A percentile compares a stretch with the other conserved stretches of the same genome.
These are phyloP conservation scores for Axis porcinus DNA, from an alignment of 2,113 vertebrate genomes.

Conservation along the genomic window DNA sequence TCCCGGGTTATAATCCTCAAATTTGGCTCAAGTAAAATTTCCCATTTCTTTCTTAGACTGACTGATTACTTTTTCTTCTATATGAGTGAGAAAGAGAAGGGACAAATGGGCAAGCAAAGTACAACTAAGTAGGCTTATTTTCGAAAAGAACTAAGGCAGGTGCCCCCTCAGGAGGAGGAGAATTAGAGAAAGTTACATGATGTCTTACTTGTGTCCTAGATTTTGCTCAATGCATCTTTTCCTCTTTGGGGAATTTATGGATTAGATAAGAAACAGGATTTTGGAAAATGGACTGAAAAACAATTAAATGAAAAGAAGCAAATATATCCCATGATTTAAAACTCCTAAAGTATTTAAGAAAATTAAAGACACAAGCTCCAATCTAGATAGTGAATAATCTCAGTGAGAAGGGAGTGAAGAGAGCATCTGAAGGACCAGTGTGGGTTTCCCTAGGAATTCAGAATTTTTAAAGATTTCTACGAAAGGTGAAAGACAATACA, in stretches of 20 bases:
- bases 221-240: not conserved
- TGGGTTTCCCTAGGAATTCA: not conserved
- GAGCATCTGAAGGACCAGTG: not conserved
- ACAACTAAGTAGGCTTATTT: not conserved
- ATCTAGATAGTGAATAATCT: not conserved
- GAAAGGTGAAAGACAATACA: not conserved
- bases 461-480: not conserved
- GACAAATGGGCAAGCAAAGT: not conserved
- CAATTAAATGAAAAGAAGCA: not conserved
- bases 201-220: not conserved
- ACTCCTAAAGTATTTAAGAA: not conserved
- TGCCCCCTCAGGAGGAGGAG: not conserved
- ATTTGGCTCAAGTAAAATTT: not conserved
- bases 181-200: not conserved
- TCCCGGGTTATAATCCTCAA: not conserved
- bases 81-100: not conserved
- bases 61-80: not conserved
- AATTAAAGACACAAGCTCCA: not conserved
- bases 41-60: not conserved
- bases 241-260: not conserved
- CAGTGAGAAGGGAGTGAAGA: not conserved
- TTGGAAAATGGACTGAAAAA: not conserved
- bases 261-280: not conserved
- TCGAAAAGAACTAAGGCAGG: not conserved
- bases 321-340: not conserved